phyloP scores from a whole-genome alignment of 2,888 invertebrate species.

The Deladenus siricidicola region DNA sequence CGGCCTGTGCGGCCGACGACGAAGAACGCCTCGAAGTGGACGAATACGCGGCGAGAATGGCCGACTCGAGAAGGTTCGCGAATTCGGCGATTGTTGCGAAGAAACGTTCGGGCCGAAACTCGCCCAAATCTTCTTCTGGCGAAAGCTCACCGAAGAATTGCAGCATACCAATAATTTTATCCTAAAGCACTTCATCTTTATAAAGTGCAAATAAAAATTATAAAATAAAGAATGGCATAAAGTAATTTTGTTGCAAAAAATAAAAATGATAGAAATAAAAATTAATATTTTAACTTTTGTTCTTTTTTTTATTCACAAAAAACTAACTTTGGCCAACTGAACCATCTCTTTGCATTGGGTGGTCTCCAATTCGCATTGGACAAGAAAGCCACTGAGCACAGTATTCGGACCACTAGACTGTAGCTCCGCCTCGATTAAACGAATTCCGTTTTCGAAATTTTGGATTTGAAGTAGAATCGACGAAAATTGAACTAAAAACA shows the following conservation, averaged over 20 bases:
- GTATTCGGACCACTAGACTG: constrained; percentile 2
- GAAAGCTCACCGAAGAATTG: constrained; percentile 25
- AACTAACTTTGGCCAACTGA: constrained; percentile 16
- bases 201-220: constrained; percentile 3
- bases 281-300: constrained; percentile 6
- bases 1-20: too few species aligned
- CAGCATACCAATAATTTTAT: constrained; percentile 17
- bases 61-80: neutral
- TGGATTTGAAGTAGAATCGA: constrained; percentile 9
- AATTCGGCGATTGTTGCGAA: constrained; percentile 22
- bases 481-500: constrained; percentile 17
- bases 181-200: constrained; percentile 12
- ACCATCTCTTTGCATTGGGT: constrained; percentile 21
- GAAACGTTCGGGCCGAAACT: constrained; percentile 16
- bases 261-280: neutral
- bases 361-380: constrained; percentile 15
- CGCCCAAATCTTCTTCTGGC: neutral
- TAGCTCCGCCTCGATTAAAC: constrained; percentile 18
- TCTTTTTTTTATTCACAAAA: neutral
- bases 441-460: constrained; percentile 13
- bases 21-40: too few species aligned
- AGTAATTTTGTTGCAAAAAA: neutral
- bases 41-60: too few species aligned
- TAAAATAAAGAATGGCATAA: too few species aligned
- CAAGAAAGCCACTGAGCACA: constrained; percentile 10